Evolutionary conservation across 2,888 invertebrate genomes (phyloP), one percentile per base, ranked within the genome.

Genomic region (Monopis laevigella): DNA sequence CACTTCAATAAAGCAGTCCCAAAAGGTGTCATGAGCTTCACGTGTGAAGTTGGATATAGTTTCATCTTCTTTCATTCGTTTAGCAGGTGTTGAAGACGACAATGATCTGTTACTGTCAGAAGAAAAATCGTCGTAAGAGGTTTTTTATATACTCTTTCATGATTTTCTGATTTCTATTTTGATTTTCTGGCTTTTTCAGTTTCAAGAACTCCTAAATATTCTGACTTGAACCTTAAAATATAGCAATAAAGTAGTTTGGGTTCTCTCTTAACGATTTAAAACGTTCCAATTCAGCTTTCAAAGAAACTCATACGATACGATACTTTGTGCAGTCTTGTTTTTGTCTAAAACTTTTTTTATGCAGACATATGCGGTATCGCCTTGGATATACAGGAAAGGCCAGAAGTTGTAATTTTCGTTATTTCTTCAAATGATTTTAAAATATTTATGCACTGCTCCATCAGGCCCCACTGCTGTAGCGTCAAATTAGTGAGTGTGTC

Each of bases 361-460:
- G 48, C 41, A 34, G 34, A 34, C 11, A 51, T 46, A 40, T 47
- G 41, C 26, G 49, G 51, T 35, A 55, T 53, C 14, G 52, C 50
- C 42, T 55, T 47, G 2, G 46, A 47, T 14, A 54, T 48, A 41
- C 43, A 48, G 13, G 50, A 48, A 16, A 43, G 14, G 36, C 45
- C 47, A 11, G 47, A 47, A 41, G 47, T 51, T 7, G 45, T 44
- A 32, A 48, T 45, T 45, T 51, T 52, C 3, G 51, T 54, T 14
- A 56, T 48, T 47, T 53, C 48, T 45, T 52, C 47, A 35, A 52
- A 52, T 5, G 48, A 47, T 46, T 51, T 40, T 14, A 52, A 42
- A 16, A 35, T 5, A 13, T 17, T 35, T 35, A 17, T 48, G 46
- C 46, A 19, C 34, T 41, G 32, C 24, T 32, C 32, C 34, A 34